Percentiles rank a stretch among this genome's conserved stretches.
Conservation (phyloP, 2,113 vertebrate species). For the Azemiops feae region DNA sequence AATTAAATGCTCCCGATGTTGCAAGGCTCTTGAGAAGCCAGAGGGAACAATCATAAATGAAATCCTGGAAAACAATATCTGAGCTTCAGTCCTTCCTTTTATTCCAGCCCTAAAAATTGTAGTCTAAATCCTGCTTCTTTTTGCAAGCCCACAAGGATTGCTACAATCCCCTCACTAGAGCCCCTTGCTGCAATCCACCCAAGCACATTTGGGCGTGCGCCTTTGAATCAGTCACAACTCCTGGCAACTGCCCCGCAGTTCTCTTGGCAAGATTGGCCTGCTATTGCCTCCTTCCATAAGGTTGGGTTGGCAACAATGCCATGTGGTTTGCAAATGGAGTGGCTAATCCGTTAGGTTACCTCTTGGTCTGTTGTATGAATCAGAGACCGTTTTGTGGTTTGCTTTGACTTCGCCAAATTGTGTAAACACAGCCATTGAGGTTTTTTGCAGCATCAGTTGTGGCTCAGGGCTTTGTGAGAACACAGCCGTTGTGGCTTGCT, state of each 20-base stretch:
- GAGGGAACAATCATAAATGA: background rate
- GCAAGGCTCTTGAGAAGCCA: slow-evolving; percentile 2
- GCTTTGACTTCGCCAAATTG: background rate
- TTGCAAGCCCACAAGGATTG: background rate
- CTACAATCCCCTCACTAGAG: background rate
- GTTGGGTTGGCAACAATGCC: background rate
- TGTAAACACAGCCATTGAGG: background rate
- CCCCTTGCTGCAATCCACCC: background rate
- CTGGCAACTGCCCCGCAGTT: background rate
- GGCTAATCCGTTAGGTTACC: background rate
- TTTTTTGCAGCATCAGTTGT: background rate
- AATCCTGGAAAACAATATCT: background rate
- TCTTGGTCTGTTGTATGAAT: background rate
- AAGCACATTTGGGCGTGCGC: background rate
- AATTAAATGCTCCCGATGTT: slow-evolving; percentile 8
- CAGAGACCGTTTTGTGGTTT: background rate
- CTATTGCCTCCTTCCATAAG: background rate
- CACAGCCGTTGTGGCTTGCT: background rate
- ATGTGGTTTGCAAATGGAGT: background rate
- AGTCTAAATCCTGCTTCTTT: background rate
- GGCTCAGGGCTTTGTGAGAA: background rate
- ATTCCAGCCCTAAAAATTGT: background rate
- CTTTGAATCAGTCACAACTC: background rate
- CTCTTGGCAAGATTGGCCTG: background rate
- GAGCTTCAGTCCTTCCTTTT: background rate